phyloP scores from a whole-genome alignment of 2,797 vertebrate genomes.

The Anisognathus igniventris region DNA sequence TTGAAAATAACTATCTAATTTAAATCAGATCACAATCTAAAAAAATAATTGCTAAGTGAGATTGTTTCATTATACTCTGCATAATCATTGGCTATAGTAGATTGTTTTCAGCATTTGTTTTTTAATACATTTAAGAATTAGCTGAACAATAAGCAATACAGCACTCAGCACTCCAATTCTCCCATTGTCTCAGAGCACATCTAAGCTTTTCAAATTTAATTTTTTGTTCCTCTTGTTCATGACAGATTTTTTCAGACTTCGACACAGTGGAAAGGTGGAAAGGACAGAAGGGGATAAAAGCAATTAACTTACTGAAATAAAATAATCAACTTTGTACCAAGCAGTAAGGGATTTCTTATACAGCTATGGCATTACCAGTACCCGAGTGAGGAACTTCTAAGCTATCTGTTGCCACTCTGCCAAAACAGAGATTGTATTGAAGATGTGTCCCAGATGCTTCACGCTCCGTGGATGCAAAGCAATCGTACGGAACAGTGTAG shows the following conservation, averaged over 20 bases:
- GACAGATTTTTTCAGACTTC: background rate
- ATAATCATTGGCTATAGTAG: background rate
- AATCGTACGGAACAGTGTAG: background rate
- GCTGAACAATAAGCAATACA: background rate
- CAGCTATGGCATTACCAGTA: background rate
- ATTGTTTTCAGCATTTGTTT: background rate
- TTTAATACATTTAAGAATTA: background rate
- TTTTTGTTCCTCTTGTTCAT: slow-evolving; percentile 1
- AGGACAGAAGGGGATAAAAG: slow-evolving; percentile 18
- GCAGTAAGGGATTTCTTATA: background rate
- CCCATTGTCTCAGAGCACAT: background rate
- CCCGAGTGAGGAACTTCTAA: background rate
- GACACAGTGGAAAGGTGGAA: background rate
- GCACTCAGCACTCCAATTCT: background rate
- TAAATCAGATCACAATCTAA: background rate
- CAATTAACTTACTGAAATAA: slow-evolving; percentile 46
- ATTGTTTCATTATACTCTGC: background rate
- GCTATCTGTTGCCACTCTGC: background rate
- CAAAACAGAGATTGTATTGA: background rate
- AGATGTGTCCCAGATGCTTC: background rate
- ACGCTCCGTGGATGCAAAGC: background rate
- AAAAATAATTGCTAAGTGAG: background rate
- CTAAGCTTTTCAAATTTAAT: background rate
- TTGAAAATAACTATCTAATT: background rate
- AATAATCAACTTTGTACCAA: background rate